These are phyloP conservation scores for Scyliorhinus canicula DNA, from an alignment of 2,797 vertebrate species.

Conservation along the genomic window DNA sequence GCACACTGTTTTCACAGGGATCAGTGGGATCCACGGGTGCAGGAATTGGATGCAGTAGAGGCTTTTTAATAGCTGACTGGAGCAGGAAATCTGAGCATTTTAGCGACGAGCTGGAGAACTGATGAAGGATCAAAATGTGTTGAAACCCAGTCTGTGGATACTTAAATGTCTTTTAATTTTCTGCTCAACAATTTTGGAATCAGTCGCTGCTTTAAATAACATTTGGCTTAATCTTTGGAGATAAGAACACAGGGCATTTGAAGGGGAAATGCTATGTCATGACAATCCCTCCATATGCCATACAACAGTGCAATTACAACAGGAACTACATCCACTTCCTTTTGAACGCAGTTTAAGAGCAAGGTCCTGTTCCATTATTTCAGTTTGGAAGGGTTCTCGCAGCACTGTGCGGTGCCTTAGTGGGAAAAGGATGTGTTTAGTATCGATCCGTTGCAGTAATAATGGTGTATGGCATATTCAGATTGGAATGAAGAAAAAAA, in stretches of 20 bases:
- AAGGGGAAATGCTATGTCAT: neutral
- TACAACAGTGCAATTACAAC: neutral
- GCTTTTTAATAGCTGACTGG: neutral
- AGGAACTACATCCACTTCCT: neutral
- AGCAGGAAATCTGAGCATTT: neutral
- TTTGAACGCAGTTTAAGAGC: neutral
- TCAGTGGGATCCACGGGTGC: neutral
- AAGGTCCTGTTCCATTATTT: neutral
- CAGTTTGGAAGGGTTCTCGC: neutral
- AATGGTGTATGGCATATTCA: constrained; percentile 12
- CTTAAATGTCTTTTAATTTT: neutral
- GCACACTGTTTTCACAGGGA: neutral
- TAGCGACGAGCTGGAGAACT: neutral
- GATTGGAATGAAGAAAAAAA: neutral
- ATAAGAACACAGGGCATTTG: neutral
- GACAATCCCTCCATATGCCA: neutral
- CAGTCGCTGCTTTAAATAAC: neutral
- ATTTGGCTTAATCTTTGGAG: neutral
- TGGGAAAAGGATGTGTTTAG: neutral
- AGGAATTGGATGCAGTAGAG: no score
- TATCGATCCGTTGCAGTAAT: neutral
- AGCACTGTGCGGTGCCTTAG: neutral
- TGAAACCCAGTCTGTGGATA: neutral
- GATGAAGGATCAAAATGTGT: neutral
- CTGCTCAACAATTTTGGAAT: neutral